phyloP scores from a whole-genome alignment of 2,888 invertebrate species.

The Esperia sulphurella region DNA sequence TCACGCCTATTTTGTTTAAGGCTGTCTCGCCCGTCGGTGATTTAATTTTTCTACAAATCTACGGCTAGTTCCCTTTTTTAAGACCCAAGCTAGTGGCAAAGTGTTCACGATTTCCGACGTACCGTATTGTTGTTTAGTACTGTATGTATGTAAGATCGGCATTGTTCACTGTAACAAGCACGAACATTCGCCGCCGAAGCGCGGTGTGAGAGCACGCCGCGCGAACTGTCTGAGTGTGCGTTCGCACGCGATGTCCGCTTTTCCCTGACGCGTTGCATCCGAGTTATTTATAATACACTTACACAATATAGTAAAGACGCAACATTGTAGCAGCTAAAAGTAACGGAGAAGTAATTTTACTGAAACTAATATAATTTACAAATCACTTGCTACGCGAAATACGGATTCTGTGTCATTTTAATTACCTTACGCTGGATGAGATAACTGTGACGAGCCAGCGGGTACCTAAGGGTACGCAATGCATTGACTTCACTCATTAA shows the following conservation, averaged over 20 bases:
- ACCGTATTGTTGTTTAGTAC: background rate
- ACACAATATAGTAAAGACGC: conserved; percentile 22
- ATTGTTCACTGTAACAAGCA: too few species aligned
- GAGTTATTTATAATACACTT: conserved; percentile 31
- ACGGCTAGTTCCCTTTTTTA: too few species aligned
- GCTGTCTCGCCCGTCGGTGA: too few species aligned
- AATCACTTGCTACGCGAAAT: conserved; percentile 2
- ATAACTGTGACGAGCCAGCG: too few species aligned
- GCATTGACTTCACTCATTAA: too few species aligned
- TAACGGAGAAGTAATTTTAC: too few species aligned
- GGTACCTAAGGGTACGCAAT: too few species aligned
- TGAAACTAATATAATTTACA: conserved; percentile 21
- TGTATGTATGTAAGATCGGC: background rate
- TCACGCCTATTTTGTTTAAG: too few species aligned
- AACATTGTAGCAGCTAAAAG: conserved; percentile 19
- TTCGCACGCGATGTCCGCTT: conserved; percentile 29
- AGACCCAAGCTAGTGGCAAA: too few species aligned
- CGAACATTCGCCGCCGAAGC: background rate
- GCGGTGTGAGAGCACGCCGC: conserved; percentile 11
- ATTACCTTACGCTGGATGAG: conserved; percentile 29
- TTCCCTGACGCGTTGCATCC: conserved; percentile 23
- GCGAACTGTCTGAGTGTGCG: conserved; percentile 6
- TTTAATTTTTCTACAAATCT: too few species aligned
- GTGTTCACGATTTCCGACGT: background rate
- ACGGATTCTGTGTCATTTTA: background rate